Evolutionary conservation across 2,797 vertebrate genomes (phyloP).

Genomic region (Sandelia bainsii): DNA sequence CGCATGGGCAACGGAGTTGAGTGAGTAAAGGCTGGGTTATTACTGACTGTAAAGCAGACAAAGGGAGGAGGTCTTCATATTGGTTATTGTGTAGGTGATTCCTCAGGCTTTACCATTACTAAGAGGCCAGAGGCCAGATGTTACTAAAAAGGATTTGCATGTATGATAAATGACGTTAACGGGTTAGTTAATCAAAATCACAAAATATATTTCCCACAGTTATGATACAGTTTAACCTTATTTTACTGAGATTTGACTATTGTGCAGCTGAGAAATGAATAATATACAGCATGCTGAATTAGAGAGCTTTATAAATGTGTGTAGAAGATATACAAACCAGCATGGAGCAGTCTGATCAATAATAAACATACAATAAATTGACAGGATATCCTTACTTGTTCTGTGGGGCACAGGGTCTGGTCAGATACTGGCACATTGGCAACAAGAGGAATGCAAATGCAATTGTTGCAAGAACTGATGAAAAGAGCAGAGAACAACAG

Average conservation of each 20-base stretch:
- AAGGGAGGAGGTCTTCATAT: constrained; percentile 14
- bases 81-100: constrained; percentile 13
- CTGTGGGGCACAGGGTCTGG: constrained; percentile 96
- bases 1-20: not conserved
- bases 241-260: constrained; percentile 12
- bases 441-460: constrained; percentile 99
- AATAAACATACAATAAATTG: constrained; percentile 7
- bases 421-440: constrained; percentile 99
- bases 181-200: not conserved
- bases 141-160: not conserved
- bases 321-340: constrained; percentile 1
- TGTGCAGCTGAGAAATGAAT: not conserved
- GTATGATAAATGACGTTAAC: not conserved
- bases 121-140: not conserved
- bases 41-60: constrained; percentile 12
- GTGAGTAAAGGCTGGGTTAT: not conserved
- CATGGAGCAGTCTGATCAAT: not conserved
- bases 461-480: constrained; percentile 96
- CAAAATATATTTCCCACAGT: not conserved
- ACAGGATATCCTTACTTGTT: constrained; percentile 93
- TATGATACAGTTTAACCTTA: not conserved
- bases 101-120: constrained; percentile 1
- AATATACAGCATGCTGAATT: constrained; percentile 1
- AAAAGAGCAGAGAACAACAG: constrained; percentile 59
- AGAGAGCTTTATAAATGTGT: constrained; percentile 17